phyloP scores from a whole-genome alignment of 2,888 invertebrate genomes.

The Adela reaumurella region DNA sequence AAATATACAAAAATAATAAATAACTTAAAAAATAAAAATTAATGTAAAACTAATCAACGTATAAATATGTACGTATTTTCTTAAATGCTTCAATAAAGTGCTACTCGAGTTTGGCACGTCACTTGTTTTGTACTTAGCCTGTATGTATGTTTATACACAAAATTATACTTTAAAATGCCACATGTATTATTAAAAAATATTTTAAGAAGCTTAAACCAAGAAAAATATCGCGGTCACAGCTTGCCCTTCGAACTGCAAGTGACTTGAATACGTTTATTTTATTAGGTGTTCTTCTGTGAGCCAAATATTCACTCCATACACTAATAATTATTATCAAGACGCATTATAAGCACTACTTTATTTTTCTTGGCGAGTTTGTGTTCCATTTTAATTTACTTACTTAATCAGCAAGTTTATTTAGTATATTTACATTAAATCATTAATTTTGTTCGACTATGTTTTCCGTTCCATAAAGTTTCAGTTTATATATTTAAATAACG shows the following conservation, averaged over 20 bases:
- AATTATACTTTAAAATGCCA: not conserved
- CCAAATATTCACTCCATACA: too few relatives aligned
- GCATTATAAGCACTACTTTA: not conserved
- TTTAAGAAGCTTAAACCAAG: not conserved
- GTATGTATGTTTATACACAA: slow-evolving; percentile 22
- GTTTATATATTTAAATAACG: too few relatives aligned
- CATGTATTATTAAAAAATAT: not conserved
- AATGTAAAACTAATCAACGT: not conserved
- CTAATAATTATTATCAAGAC: not conserved
- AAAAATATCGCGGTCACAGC: not conserved
- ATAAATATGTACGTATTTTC: not conserved
- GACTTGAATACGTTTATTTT: too few relatives aligned
- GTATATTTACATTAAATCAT: too few relatives aligned
- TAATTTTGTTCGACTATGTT: too few relatives aligned
- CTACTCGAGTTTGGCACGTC: slow-evolving; percentile 49
- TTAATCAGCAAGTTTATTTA: too few relatives aligned
- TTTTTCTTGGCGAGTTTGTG: not conserved
- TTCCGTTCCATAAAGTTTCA: too few relatives aligned
- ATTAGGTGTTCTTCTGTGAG: too few relatives aligned
- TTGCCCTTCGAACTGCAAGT: too few relatives aligned
- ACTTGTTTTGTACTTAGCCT: slow-evolving; percentile 48
- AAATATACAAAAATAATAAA: not conserved
- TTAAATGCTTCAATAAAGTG: slow-evolving; percentile 16
- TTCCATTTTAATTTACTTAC: not conserved
- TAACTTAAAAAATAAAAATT: not conserved